A percentile compares a stretch with the other conserved stretches of the same genome.
Conservation (phyloP, 2,113 vertebrate species). For the Sebastes schlegelii region DNA sequence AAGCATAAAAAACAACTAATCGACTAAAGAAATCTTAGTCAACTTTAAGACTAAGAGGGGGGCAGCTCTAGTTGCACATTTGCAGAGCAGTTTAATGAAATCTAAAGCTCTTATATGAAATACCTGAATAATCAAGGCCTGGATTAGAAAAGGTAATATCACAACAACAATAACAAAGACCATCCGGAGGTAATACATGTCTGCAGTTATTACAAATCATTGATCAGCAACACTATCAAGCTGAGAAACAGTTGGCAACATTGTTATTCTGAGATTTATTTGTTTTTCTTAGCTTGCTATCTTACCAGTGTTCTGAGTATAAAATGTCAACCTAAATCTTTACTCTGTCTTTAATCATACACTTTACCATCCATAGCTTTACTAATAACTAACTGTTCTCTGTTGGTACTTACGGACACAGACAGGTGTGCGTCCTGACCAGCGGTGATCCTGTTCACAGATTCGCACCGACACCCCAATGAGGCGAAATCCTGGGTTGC, state of each 20-base stretch:
- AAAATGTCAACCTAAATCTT: not conserved
- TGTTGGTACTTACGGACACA: conserved; percentile 94
- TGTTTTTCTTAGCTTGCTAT: not conserved
- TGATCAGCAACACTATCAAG: not conserved
- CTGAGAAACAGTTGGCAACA: not conserved
- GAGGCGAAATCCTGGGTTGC: conserved; percentile 94
- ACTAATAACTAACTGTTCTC: not conserved
- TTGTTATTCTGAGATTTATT: not conserved
- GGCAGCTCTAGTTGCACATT: not conserved
- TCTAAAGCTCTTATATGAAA: not conserved
- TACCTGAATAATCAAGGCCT: not conserved
- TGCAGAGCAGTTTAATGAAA: not conserved
- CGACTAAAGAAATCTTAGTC: too few species aligned
- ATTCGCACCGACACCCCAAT: conserved; percentile 97
- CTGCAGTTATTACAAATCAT: conserved; percentile 12
- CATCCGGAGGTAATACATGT: conserved; percentile 7
- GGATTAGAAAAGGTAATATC: not conserved
- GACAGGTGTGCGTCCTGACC: conserved; percentile 95
- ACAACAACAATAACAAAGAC: conserved; percentile 2
- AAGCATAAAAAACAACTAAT: too few species aligned
- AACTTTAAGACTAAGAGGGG: too few species aligned
- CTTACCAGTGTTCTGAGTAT: not conserved
- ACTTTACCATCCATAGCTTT: not conserved
- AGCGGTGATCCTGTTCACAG: conserved; percentile 97
- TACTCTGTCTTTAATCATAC: not conserved